Conservation (phyloP, 2,797 vertebrate genomes). For the Pelobates cultripes region DNA sequence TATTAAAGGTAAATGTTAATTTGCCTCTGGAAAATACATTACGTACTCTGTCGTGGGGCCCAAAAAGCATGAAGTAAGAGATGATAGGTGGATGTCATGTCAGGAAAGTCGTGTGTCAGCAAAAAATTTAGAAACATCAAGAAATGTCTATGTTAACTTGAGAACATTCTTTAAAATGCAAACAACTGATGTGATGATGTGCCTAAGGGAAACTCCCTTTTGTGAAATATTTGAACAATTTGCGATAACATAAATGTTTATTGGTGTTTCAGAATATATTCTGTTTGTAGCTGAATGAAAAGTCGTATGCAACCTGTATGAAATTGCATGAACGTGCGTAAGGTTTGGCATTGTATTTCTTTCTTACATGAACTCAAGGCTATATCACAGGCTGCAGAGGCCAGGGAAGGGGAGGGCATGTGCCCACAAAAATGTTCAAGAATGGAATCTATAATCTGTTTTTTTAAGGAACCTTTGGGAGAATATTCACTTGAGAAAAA, state of each 20-base stretch:
- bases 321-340: too few relatives aligned
- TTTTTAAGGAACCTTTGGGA: too few relatives aligned
- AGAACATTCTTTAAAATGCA: constrained; percentile 2
- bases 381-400: too few relatives aligned
- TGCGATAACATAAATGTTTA: background rate
- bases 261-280: too few relatives aligned
- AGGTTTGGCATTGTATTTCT: too few relatives aligned
- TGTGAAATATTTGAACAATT: background rate
- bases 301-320: too few relatives aligned
- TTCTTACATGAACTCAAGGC: too few relatives aligned
- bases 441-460: too few relatives aligned
- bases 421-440: too few relatives aligned
- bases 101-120: background rate
- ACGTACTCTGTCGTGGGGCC: background rate
- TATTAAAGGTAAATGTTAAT: background rate
- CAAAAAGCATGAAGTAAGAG: background rate
- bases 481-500: too few relatives aligned
- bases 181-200: background rate
- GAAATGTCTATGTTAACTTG: background rate
- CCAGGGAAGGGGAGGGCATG: too few relatives aligned
- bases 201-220: background rate
- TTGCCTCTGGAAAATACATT: constrained; percentile 5
- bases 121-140: constrained; percentile 20
- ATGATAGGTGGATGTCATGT: background rate
- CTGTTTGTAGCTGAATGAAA: too few relatives aligned